Conservation (phyloP, 37 sponge, comb jelly and placozoan species). For the Eunapius fragilis region DNA sequence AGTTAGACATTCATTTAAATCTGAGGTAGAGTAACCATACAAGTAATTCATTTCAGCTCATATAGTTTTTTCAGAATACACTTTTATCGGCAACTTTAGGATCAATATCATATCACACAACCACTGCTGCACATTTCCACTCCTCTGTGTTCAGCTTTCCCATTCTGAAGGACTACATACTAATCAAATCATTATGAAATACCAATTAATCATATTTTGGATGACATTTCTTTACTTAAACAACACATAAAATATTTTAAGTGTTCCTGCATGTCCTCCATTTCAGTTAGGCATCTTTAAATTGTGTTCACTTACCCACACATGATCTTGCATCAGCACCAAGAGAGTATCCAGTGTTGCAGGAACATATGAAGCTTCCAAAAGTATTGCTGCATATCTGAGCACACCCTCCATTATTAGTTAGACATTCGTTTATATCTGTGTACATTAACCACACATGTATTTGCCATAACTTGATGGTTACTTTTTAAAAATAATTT, state of each 20-base stretch:
- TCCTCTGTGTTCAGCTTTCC: conserved; percentile 11
- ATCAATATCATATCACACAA: conserved; percentile 38
- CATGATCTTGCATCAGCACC: conserved; percentile 11
- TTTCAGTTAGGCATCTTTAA: not conserved
- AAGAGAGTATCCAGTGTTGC: conserved; percentile 23
- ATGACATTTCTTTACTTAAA: no score
- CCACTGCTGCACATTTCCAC: conserved; percentile 44
- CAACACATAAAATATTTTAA: no score
- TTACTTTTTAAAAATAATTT: not conserved
- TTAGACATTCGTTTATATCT: conserved; percentile 16
- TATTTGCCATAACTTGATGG: not conserved
- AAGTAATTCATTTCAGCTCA: not conserved
- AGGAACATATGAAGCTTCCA: conserved; percentile 17
- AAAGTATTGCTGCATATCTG: conserved; percentile 10
- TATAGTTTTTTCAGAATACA: no score
- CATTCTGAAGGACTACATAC: conserved; percentile 15
- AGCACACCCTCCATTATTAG: not conserved
- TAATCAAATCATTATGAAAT: not conserved
- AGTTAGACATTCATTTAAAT: conserved; percentile 26
- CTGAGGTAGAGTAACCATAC: not conserved
- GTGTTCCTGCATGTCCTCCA: not conserved
- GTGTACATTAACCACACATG: not conserved
- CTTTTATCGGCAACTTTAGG: no score
- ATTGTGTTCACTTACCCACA: conserved; percentile 8
- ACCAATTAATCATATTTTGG: no score